Evolutionary conservation across 2,888 invertebrate genomes (phyloP).

Genomic region (Matsumyia berberina): DNA sequence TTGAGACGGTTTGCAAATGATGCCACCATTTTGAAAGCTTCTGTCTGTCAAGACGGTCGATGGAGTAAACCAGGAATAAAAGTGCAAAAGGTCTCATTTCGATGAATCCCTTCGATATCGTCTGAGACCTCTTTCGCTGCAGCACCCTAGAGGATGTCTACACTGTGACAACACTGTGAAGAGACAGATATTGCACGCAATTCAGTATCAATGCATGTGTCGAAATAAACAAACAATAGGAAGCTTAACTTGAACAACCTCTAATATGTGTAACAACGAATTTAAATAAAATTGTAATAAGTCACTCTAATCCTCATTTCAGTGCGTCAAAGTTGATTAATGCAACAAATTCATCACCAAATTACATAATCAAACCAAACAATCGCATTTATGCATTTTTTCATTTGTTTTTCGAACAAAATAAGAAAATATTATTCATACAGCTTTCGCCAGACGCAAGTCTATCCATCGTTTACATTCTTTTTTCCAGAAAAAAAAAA

Average conservation of each 20-base stretch:
- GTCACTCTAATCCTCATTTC: conserved; percentile 3
- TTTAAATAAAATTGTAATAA: neutral
- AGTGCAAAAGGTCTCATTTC: no score
- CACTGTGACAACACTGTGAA: no score
- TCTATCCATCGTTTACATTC: neutral
- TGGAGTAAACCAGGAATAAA: no score
- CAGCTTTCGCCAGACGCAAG: conserved; percentile 5
- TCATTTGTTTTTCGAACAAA: conserved; percentile 4
- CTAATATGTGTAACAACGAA: neutral
- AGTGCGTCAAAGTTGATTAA: neutral
- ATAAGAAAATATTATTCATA: neutral
- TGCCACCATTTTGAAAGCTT: no score
- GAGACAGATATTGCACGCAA: no score
- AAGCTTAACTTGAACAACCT: neutral
- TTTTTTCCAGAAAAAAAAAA: neutral
- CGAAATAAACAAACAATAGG: neutral
- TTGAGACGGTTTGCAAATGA: no score
- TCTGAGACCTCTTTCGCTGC: no score
- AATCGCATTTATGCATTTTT: neutral
- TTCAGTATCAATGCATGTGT: no score
- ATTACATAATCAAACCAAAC: conserved; percentile 3
- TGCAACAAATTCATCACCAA: conserved; percentile 16
- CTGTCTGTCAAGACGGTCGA: no score
- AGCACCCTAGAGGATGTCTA: no score
- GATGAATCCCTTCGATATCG: no score